Percentiles rank a stretch among this genome's conserved stretches.
These are phyloP conservation scores for Aleiodes leptofemur DNA, from an alignment of 2,888 invertebrate species.

Conservation along the genomic window DNA sequence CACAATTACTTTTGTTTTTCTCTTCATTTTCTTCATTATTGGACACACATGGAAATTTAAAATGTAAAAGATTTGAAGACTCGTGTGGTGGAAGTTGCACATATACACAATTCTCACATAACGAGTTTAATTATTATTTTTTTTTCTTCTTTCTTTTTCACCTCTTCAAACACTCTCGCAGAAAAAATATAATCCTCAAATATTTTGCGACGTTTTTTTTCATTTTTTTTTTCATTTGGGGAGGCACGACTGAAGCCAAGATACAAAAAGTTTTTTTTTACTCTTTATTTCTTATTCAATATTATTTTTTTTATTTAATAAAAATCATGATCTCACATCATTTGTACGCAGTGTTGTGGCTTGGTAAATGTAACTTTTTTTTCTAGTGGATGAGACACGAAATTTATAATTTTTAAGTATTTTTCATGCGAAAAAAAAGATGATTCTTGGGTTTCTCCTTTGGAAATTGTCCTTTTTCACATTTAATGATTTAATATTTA, in stretches of 20 bases:
- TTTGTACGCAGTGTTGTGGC: conserved; percentile 59
- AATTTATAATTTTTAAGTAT: conserved; percentile 33
- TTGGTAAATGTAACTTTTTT: conserved; percentile 50
- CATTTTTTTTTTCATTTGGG: conserved; percentile 45
- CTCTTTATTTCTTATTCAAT: conserved; percentile 49
- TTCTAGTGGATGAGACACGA: neutral
- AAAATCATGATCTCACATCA: conserved; percentile 58
- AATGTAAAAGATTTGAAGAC: conserved; percentile 36
- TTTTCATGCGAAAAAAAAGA: conserved; percentile 44
- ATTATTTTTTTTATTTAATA: conserved; percentile 54
- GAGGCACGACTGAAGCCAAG: conserved; percentile 54
- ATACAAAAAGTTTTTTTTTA: conserved; percentile 52
- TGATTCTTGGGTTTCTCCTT: conserved; percentile 32
- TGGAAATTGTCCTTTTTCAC: conserved; percentile 28
- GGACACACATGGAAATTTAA: conserved; percentile 39
- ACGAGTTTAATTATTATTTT: conserved; percentile 16
- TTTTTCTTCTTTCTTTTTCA: conserved; percentile 25
- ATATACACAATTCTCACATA: conserved; percentile 32
- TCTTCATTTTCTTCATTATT: conserved; percentile 9
- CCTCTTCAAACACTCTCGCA: conserved; percentile 47
- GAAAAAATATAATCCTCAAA: conserved; percentile 41
- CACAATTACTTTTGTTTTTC: conserved; percentile 8
- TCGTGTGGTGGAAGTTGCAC: conserved; percentile 38
- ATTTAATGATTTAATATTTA: conserved; percentile 2
- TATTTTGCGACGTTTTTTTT: conserved; percentile 40